Evolutionary conservation across 2,113 vertebrate genomes (phyloP).

Genomic region (Cyanistes caeruleus): DNA sequence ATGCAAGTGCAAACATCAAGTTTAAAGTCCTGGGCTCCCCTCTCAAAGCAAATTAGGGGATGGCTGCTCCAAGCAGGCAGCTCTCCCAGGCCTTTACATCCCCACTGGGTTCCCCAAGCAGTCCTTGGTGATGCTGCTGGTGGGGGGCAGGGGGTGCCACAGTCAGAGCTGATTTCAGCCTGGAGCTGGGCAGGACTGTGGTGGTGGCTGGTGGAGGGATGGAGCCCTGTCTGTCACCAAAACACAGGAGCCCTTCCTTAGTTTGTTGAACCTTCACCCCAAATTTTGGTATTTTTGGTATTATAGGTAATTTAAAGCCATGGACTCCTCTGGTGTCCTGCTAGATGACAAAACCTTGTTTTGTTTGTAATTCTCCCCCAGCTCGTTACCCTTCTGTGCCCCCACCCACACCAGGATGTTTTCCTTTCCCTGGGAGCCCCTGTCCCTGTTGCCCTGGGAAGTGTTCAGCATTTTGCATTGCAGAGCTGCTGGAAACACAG

Average conservation of each 20-base stretch:
- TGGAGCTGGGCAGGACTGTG: neutral
- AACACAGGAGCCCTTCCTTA: neutral
- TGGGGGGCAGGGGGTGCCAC: neutral
- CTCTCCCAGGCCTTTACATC: neutral
- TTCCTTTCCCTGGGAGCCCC: neutral
- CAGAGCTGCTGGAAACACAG: neutral
- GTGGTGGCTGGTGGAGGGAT: neutral
- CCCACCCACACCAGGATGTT: neutral
- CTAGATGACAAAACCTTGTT: neutral
- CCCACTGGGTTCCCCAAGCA: neutral
- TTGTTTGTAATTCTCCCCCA: neutral
- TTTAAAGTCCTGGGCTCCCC: neutral
- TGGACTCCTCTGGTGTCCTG: neutral
- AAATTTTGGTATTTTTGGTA: neutral
- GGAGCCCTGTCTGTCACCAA: neutral
- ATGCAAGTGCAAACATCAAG: neutral
- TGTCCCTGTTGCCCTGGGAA: neutral
- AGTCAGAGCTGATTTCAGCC: neutral
- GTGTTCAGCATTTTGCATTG: neutral
- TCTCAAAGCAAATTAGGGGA: neutral
- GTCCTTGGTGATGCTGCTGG: neutral
- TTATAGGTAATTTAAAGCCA: neutral
- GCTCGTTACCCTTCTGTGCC: neutral
- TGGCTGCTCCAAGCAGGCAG: neutral
- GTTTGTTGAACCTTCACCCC: neutral